phyloP scores from a whole-genome alignment of 1,140 invertebrate genomes.

The Thaumetopoea pityocampa region DNA sequence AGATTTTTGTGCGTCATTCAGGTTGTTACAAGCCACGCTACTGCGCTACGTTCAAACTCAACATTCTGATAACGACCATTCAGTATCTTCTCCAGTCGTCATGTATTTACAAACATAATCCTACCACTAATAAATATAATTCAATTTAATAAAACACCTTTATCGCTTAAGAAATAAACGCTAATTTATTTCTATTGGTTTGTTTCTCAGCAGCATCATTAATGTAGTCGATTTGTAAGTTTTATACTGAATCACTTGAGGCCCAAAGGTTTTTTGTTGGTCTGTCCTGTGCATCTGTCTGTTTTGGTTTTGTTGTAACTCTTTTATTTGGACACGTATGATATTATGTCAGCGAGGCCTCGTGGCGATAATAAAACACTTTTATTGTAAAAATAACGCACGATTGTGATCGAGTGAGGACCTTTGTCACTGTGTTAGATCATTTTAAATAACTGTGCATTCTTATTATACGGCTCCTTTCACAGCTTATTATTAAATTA shows the following conservation, averaged over 20 bases:
- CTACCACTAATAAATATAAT: slow-evolving; percentile 9
- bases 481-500: too few species aligned
- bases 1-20: slow-evolving; percentile 54
- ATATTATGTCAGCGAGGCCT: slow-evolving; percentile 63
- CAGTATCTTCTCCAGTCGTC: slow-evolving; percentile 49
- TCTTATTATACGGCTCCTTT: too few species aligned
- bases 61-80: slow-evolving; percentile 40
- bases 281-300: slow-evolving; percentile 21
- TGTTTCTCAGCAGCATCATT: slow-evolving; percentile 9
- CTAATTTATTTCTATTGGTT: slow-evolving; percentile 11
- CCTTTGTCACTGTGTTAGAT: too few species aligned
- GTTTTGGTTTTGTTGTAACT: slow-evolving; percentile 40
- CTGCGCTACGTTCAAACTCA: slow-evolving; percentile 47
- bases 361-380: slow-evolving; percentile 44
- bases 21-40: slow-evolving; percentile 48
- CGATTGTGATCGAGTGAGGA: too few species aligned
- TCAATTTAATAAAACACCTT: slow-evolving; percentile 14
- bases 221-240: slow-evolving; percentile 24
- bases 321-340: slow-evolving; percentile 42
- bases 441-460: too few species aligned
- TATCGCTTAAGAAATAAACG: slow-evolving; percentile 31
- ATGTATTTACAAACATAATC: slow-evolving; percentile 22
- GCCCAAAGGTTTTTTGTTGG: slow-evolving; percentile 35
- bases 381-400: slow-evolving; percentile 47
- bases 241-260: slow-evolving; percentile 62